These are phyloP conservation scores for Calliopsis andreniformis DNA, from an alignment of 1,140 invertebrate genomes.

Conservation along the genomic window DNA sequence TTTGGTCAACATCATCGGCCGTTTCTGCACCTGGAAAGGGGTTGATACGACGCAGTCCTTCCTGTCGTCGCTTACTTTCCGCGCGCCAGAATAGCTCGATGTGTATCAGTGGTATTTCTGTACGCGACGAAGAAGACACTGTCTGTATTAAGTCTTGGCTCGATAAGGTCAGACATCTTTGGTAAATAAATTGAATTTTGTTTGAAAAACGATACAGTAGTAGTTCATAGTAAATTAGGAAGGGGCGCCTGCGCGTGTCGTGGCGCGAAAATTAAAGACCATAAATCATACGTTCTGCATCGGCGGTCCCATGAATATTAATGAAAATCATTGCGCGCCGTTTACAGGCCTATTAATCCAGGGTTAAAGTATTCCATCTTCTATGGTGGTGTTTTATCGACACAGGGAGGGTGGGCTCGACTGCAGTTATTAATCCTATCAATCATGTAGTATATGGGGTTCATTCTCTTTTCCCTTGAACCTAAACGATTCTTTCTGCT, in stretches of 20 bases:
- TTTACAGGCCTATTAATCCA: conserved; percentile 80
- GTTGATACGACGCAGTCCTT: conserved; percentile 49
- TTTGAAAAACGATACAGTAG: background rate
- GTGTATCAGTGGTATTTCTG: conserved; percentile 15
- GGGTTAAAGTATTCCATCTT: conserved; percentile 77
- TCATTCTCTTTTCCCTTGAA: conserved; percentile 45
- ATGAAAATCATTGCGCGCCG: conserved; percentile 77
- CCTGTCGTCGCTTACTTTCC: conserved; percentile 33
- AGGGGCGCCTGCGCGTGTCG: conserved; percentile 56
- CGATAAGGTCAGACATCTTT: no score
- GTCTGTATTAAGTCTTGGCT: background rate
- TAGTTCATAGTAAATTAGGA: conserved; percentile 52
- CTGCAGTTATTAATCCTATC: conserved; percentile 78
- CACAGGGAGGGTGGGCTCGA: conserved; percentile 15
- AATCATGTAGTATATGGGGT: conserved; percentile 72
- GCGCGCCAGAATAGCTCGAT: conserved; percentile 31
- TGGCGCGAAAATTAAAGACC: conserved; percentile 70
- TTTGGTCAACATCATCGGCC: conserved; percentile 67
- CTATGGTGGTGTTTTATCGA: conserved; percentile 74
- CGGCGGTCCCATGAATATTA: conserved; percentile 78
- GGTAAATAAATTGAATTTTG: no score
- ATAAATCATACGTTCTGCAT: conserved; percentile 73
- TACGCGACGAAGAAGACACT: background rate
- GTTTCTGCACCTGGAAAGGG: conserved; percentile 69
- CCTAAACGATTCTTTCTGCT: conserved; percentile 19